phyloP scores from a whole-genome alignment of 2,888 invertebrate species.

The Hemicrepidius hirtus region DNA sequence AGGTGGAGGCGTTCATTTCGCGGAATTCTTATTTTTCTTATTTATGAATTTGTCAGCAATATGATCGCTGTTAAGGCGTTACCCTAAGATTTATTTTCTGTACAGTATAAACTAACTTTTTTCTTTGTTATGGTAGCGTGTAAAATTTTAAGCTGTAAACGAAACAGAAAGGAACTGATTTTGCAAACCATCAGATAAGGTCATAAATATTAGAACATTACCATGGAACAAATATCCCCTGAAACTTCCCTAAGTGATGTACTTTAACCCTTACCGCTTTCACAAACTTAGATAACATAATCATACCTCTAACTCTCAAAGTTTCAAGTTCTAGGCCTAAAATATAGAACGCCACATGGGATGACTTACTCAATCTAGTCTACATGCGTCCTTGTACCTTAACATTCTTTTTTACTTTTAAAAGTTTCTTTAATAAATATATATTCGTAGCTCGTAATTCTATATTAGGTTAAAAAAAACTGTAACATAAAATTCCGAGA shows the following conservation, averaged over 20 bases:
- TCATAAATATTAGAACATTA: constrained; percentile 22
- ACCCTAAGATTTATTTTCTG: constrained; percentile 18
- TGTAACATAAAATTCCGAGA: not conserved
- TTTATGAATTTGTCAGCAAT: constrained; percentile 30
- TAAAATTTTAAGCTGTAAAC: not conserved
- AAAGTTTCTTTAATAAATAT: no score
- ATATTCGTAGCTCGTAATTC: no score
- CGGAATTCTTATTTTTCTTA: constrained; percentile 19
- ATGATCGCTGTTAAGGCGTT: constrained; percentile 28
- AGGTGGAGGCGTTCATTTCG: constrained; percentile 17
- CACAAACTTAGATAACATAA: constrained; percentile 28
- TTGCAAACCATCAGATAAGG: no score
- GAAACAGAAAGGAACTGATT: not conserved
- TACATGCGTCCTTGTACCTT: not conserved
- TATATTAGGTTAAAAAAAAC: no score
- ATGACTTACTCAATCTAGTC: not conserved
- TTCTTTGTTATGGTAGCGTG: constrained; percentile 8
- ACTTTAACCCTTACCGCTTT: constrained; percentile 13
- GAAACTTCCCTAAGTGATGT: constrained; percentile 16
- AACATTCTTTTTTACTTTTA: no score
- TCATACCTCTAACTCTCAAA: constrained; percentile 23
- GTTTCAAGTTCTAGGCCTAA: constrained; percentile 7
- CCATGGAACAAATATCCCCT: constrained; percentile 8
- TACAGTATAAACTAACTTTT: not conserved
- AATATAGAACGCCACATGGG: constrained; percentile 8